phyloP scores from a whole-genome alignment of 2,113 vertebrate species.

The Nothocercus julius region DNA sequence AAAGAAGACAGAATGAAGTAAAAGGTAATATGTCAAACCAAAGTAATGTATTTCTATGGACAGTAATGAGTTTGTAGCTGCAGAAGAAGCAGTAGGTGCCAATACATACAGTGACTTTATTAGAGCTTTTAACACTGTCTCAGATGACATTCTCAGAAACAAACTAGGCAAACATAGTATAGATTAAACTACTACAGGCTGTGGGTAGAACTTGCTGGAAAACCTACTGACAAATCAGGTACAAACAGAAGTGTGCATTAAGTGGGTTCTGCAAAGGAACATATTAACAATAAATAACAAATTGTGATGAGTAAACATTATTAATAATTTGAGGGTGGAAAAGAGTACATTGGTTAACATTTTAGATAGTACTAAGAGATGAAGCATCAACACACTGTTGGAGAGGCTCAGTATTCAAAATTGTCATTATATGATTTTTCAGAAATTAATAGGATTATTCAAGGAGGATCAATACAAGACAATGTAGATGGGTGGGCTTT shows the following conservation, averaged over 20 bases:
- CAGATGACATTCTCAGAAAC: slow-evolving; percentile 47
- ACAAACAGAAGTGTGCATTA: neutral
- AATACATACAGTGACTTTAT: slow-evolving; percentile 22
- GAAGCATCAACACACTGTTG: neutral
- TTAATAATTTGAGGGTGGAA: neutral
- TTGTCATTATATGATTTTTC: neutral
- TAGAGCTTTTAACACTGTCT: slow-evolving; percentile 64
- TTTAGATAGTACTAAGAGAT: fast-evolving
- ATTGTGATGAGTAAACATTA: fast-evolving
- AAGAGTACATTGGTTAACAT: neutral
- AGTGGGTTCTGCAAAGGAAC: neutral
- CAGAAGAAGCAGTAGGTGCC: slow-evolving; percentile 44
- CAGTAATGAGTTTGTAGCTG: slow-evolving; percentile 20
- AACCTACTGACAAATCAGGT: neutral
- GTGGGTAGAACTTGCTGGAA: slow-evolving; percentile 16
- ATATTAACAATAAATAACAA: neutral
- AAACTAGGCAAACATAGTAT: neutral
- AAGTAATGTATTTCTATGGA: neutral
- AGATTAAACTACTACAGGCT: neutral
- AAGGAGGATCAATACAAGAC: neutral
- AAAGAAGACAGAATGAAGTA: neutral
- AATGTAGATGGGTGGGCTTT: fast-evolving
- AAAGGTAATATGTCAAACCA: neutral
- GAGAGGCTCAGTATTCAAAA: neutral
- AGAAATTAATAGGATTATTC: fast-evolving